Evolutionary conservation across 2,113 vertebrate species (phyloP).

Genomic region (Ammodytes dubius): DNA sequence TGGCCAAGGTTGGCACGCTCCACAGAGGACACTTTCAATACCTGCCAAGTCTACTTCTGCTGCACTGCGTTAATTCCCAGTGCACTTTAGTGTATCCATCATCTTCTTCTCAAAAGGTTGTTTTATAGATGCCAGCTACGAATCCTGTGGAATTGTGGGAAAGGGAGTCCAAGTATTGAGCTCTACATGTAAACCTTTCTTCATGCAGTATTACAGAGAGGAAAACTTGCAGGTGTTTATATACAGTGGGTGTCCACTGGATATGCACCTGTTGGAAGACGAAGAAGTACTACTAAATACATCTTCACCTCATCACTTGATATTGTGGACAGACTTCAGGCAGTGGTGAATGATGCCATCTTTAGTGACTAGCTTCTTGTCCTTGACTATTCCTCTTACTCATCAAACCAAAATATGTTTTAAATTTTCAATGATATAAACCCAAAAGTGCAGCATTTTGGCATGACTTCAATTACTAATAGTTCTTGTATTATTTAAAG

Average conservation of each 20-base stretch:
- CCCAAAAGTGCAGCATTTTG: background rate
- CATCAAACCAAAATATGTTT: background rate
- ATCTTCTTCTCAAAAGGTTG: background rate
- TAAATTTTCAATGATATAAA: background rate
- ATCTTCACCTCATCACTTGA: no score
- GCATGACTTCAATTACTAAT: background rate
- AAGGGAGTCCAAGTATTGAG: background rate
- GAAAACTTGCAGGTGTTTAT: no score
- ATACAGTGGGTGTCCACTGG: no score
- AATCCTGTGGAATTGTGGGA: background rate
- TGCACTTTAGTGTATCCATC: background rate
- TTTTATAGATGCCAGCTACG: slow-evolving; percentile 16
- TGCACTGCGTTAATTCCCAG: slow-evolving; percentile 13
- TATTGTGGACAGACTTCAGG: no score
- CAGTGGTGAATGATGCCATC: no score
- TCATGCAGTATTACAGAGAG: background rate
- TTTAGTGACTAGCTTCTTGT: no score
- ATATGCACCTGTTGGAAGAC: no score
- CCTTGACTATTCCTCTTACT: no score
- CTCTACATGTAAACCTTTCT: background rate
- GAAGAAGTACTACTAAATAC: no score
- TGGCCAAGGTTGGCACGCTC: slow-evolving; percentile 55
- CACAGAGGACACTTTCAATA: slow-evolving; percentile 53
- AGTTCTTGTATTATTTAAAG: background rate
- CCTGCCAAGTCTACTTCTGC: slow-evolving; percentile 5